These are phyloP conservation scores for Drosophila neutralis DNA, from an alignment of 2,888 invertebrate genomes.

Conservation along the genomic window DNA sequence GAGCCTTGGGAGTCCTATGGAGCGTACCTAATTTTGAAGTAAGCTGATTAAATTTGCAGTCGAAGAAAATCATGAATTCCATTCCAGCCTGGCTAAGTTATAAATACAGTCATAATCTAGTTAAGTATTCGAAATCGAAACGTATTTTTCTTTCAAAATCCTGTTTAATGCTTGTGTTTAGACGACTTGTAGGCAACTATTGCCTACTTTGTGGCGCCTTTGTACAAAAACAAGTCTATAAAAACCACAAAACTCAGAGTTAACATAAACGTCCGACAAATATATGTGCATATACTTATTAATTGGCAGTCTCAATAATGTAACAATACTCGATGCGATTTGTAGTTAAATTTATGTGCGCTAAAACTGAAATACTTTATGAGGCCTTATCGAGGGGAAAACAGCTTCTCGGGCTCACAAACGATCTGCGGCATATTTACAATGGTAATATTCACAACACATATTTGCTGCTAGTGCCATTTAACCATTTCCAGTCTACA, in stretches of 20 bases:
- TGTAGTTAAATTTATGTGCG: constrained; percentile 45
- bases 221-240: constrained; percentile 36
- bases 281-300: constrained; percentile 31
- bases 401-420: constrained; percentile 25
- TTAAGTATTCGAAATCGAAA: background rate
- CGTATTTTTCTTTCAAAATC: background rate
- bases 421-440: constrained; percentile 56
- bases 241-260: constrained; percentile 15
- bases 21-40: background rate
- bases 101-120: background rate
- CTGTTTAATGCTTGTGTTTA: background rate
- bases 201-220: constrained; percentile 29
- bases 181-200: background rate
- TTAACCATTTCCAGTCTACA: constrained; percentile 36
- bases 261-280: constrained; percentile 23
- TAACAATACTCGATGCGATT: constrained; percentile 17
- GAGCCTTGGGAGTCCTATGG: background rate
- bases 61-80: background rate
- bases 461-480: constrained; percentile 24
- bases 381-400: constrained; percentile 37
- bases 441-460: constrained; percentile 45
- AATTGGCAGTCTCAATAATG: constrained; percentile 57
- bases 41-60: background rate
- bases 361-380: constrained; percentile 57
- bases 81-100: background rate